Base-by-base conservation (phyloP, 1,140 invertebrate species). In the Solenopsis fugax region DNA sequence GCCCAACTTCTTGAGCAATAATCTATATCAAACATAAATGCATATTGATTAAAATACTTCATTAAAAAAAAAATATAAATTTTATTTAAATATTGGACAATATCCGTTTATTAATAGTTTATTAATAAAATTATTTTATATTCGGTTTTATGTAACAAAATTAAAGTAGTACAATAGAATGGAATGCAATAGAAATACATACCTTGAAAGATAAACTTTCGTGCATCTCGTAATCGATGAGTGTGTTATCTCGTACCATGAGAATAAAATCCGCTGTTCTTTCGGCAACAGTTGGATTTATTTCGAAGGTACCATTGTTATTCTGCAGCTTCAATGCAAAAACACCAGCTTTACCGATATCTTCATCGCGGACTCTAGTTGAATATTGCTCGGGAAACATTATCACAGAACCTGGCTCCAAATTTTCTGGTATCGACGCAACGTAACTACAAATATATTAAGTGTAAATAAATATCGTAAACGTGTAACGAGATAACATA, bases 241-340 rank as follows among this genome's bases (percentile, higher is more conserved):
- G 93, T 0, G 96, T 95, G 76, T 98, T 97, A 93, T 99, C 97
- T 88, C 98, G 96, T 4, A 99, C 98, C 91, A 97, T 96, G 58
- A 99, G 97, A 16, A 97, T 95, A 91, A 99, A 98, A 85, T 97
- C 97, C 4, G 97, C 96, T 86, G 97, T 96, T 69, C 97, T 96
- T 93, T 98, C 97, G 0, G 97, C 98, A n/a, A 98, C 97, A n/a
- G 96, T 96, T 0, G 98, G 98, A n/a, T 96, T 96, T 72, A 99
- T 97, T 93, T 98, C 97, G 93, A 99, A 99, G 3, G 98, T 98
- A 21, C 97, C 97, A 94, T 98, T 98, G 93, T 98, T 98, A 81
- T 97, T 97, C 21, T 97, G 95, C 77, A 99, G 93, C 56, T 96
- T 96, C 9, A 99, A 94, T 5, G 97, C 97, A 93, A 99, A 98